A percentile compares a stretch with the other conserved stretches of the same genome.
Conservation (phyloP, 2,113 vertebrate genomes). For the Sphaerodactylus townsendi region DNA sequence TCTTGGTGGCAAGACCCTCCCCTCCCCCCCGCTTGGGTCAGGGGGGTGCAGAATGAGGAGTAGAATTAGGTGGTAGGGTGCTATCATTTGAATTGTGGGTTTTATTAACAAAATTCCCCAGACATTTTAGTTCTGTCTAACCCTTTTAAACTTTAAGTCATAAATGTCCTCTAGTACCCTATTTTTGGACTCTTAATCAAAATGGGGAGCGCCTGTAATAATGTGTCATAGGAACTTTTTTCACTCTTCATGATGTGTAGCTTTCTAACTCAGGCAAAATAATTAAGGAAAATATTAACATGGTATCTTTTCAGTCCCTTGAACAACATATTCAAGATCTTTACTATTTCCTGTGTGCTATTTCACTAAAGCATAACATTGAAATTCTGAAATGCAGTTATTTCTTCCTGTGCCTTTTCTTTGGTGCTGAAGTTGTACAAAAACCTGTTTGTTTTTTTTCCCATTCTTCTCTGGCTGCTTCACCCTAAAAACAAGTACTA, state of each 20-base stretch:
- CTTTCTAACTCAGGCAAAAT: fast-evolving
- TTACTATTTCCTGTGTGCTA: slow-evolving; percentile 54
- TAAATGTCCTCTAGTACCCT: too few relatives aligned
- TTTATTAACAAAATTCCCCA: too few relatives aligned
- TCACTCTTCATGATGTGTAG: slow-evolving; percentile 1
- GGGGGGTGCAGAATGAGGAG: too few relatives aligned
- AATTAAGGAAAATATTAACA: neutral
- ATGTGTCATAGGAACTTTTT: slow-evolving; percentile 20
- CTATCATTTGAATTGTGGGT: too few relatives aligned
- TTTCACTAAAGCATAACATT: slow-evolving; percentile 36
- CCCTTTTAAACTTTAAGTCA: too few relatives aligned
- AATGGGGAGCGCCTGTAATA: neutral
- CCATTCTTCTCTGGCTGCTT: slow-evolving; percentile 53
- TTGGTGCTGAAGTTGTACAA: slow-evolving; percentile 28
- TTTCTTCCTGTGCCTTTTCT: slow-evolving; percentile 13
- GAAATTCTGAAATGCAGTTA: slow-evolving; percentile 33
- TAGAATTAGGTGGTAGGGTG: too few relatives aligned
- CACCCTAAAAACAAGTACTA: slow-evolving; percentile 51
- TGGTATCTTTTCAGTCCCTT: neutral
- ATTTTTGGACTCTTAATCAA: too few relatives aligned
- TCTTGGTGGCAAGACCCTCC: too few relatives aligned
- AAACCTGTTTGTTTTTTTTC: slow-evolving; percentile 40
- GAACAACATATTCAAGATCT: slow-evolving; percentile 36
- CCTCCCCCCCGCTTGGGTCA: too few relatives aligned
- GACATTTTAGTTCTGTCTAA: too few relatives aligned